Base-by-base conservation (phyloP, 1,140 invertebrate genomes). In the Zaprionus africanus region DNA sequence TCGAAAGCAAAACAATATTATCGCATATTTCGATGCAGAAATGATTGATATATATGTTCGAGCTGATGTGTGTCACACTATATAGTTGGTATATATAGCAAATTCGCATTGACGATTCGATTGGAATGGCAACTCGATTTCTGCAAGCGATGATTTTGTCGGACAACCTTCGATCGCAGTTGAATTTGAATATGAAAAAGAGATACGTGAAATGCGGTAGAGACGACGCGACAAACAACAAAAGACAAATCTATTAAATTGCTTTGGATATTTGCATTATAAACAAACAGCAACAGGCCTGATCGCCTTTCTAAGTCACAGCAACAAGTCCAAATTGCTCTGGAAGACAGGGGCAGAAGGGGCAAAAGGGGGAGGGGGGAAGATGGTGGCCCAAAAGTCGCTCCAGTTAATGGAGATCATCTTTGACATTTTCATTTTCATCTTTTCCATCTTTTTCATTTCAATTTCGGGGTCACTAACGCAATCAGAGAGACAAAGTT, bases 181-280 rank as follows among this genome's bases (percentile, higher is more conserved):
- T 66, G 69, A 66, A 83, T 83, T 83, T 82, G 63, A 83, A 82
- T 76, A 65, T 65, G 22, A 49, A 67, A 78, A 13, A 62, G 64
- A 62, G 28, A 76, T 79, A 68, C 76, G 72, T 83, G 81, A 83
- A 83, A 83, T 83, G 81, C 76, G 81, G 81, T 76, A 78, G 79
- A 68, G 56, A 1, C 53, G 17, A 34, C 17, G n/a, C 11, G n/a
- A 22, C 19, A 28, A n/a, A 17, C 19, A 53, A 63, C 36, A 64
- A 53, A 74, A 78, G n/a, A n/a, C 59, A 78, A 62, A 57, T 56
- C 53, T 54, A 65, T 62, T 68, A 79, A 36, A 26, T 24, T 24
- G 7, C 2, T 46, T 46, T 46, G 1, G 15, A 24, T n/a, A 83
- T 83, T 83, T 82, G 81, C 81, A 83, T 83, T 79, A 66, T 79